Base-by-base conservation (phyloP, 2,797 vertebrate genomes). In the Xenentodon cancila region DNA sequence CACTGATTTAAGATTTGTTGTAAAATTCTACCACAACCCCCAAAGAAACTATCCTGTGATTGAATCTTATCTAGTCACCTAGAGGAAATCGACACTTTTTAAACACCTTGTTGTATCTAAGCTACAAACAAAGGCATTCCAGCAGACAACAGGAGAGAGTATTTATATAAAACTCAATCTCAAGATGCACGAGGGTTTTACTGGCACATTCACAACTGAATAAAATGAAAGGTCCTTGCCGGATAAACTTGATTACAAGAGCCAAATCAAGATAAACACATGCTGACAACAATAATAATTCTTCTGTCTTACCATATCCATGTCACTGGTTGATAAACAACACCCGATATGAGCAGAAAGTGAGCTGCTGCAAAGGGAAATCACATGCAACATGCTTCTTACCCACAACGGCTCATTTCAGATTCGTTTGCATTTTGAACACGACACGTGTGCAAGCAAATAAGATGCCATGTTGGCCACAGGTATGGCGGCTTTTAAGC, bases 221-320 rank as follows among this genome's bases (percentile, higher is more conserved):
- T 60, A 47, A 79, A 83, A 78, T n/a, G 5, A 67, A 83, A 79
- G 58, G 73, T 73, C 64, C 55, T 68, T 37, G 64, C 76, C 61
- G 66, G 64, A 53, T 67, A 50, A 65, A 59, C 71, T 64, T 84
- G 69, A 82, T 73, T 77, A 64, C 66, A 59, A 20, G 7, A 46
- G 49, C 73, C 55, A 71, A 73, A 77, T 83, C 72, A 74, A 80
- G 72, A 84, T 72, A 77, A 88, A 82, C 75, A 64, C 73, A 78
- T 40, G 62, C 81, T 86, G 80, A 78, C 75, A 80, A 79, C 71
- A 81, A 75, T 69, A 76, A 73, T 75, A 66, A 79, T 73, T 81
- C 50, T 44, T 79, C 81, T 78, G 77, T 78, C 81, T 62, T 49
- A 74, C 56, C 71, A 72, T 59, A 68, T 84, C 60, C 32, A 7